Conservation (phyloP, 2,888 invertebrate genomes). For the Brachypterus glaber region DNA sequence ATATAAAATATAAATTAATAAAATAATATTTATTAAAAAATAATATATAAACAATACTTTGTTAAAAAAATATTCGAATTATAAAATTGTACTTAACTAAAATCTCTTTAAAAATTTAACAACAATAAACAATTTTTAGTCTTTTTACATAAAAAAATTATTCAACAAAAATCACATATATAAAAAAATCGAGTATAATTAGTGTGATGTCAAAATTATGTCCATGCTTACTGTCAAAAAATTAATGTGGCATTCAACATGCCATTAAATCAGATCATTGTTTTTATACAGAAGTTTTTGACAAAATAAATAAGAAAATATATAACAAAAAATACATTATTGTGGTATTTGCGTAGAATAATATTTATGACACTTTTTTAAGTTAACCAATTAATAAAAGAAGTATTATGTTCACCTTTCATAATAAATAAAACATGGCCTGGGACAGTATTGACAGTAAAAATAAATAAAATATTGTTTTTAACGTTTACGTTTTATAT, state of each 20-base stretch:
- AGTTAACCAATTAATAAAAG: no score
- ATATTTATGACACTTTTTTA: no score
- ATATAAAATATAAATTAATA: neutral
- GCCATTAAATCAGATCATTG: constrained; percentile 10
- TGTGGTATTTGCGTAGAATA: no score
- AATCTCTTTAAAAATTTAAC: constrained; percentile 1
- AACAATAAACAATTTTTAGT: constrained; percentile 18
- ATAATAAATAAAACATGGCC: no score
- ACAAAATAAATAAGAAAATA: neutral
- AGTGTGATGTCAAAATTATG: constrained; percentile 16
- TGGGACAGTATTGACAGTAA: no score
- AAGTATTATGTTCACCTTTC: no score
- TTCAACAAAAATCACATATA: constrained; percentile 27
- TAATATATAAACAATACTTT: neutral
- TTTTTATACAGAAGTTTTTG: constrained; percentile 11
- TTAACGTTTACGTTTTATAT: no score
- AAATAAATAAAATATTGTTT: no score
- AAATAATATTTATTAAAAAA: neutral
- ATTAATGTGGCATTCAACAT: constrained; percentile 19
- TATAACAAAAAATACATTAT: neutral
- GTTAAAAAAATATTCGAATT: neutral
- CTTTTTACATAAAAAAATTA: constrained; percentile 29
- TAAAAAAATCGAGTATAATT: constrained; percentile 19
- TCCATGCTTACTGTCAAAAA: constrained; percentile 13
- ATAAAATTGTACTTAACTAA: neutral